Percentiles rank a stretch among this genome's conserved stretches.
Conservation (phyloP, 2,888 invertebrate species). For the Eristalis arbustorum region DNA sequence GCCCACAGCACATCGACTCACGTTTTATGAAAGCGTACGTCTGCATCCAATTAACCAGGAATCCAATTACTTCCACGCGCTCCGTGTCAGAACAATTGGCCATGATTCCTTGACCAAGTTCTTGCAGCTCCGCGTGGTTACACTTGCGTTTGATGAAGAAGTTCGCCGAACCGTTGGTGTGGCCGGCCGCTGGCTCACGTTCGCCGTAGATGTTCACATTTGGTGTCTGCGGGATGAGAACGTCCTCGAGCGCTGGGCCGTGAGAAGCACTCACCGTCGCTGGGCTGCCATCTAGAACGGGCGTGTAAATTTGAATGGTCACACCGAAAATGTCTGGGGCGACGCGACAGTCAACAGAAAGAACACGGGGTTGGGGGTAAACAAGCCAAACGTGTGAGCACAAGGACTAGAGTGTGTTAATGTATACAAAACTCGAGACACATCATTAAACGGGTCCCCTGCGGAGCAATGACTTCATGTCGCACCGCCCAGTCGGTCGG, state of each 20-base stretch:
- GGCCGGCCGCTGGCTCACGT: constrained; percentile 2
- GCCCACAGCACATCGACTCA: constrained; percentile 80
- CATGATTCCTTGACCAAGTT: constrained; percentile 75
- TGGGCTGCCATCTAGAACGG: constrained; percentile 40
- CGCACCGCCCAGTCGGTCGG: constrained; percentile 1
- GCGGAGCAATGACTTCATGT: constrained; percentile 56
- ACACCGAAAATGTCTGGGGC: background rate
- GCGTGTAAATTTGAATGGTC: constrained; percentile 40
- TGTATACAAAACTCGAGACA: constrained; percentile 54
- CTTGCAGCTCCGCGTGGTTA: constrained; percentile 72
- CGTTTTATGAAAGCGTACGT: constrained; percentile 86
- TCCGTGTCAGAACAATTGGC: constrained; percentile 75
- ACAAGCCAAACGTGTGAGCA: constrained; percentile 51
- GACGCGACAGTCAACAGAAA: background rate
- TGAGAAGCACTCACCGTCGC: constrained; percentile 10
- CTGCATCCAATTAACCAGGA: constrained; percentile 86
- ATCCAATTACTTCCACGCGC: constrained; percentile 82
- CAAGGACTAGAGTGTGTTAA: constrained; percentile 51
- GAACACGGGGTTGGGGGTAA: background rate
- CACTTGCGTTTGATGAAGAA: constrained; percentile 75
- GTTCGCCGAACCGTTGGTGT: constrained; percentile 60
- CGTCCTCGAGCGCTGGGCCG: constrained; percentile 25
- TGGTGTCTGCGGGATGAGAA: constrained; percentile 53
- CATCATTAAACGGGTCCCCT: constrained; percentile 58
- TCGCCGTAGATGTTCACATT: constrained; percentile 47